These are phyloP conservation scores for Nerophis lumbriciformis DNA, from an alignment of 2,113 vertebrate species.

Conservation along the genomic window DNA sequence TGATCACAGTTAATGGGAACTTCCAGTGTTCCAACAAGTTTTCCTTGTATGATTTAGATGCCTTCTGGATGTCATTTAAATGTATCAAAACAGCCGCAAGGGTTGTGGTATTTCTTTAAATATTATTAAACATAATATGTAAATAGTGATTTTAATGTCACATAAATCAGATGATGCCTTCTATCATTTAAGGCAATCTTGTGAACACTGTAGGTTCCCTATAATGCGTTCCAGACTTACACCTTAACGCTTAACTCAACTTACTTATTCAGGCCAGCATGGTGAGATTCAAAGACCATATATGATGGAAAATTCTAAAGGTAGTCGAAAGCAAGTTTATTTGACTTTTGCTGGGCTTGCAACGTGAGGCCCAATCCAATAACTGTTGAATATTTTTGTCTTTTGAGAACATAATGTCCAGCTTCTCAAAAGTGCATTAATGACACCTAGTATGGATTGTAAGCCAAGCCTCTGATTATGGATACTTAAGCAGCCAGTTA, in stretches of 20 bases:
- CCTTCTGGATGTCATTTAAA: too few relatives aligned
- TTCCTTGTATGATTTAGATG: too few relatives aligned
- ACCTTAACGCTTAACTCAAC: conserved; percentile 3
- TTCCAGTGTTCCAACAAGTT: too few relatives aligned
- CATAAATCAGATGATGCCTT: too few relatives aligned
- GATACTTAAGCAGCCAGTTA: conserved; percentile 5
- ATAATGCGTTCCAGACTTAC: conserved; percentile 10
- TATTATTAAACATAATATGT: too few relatives aligned
- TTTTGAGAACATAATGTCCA: conserved; percentile 17
- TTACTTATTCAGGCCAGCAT: conserved; percentile 8
- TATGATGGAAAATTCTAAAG: neutral
- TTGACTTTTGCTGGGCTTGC: neutral
- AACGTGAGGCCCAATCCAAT: neutral
- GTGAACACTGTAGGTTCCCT: too few relatives aligned
- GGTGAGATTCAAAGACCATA: conserved; percentile 2
- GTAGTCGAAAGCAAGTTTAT: neutral
- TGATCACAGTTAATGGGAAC: neutral
- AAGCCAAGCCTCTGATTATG: conserved; percentile 7
- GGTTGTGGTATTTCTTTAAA: too few relatives aligned
- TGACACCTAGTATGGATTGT: conserved; percentile 18
- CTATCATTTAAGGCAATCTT: too few relatives aligned
- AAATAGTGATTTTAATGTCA: too few relatives aligned
- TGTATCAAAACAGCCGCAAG: too few relatives aligned
- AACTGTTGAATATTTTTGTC: neutral
- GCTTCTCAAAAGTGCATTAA: conserved; percentile 42